These are phyloP conservation scores for Nemapogon koenigi DNA, from an alignment of 2,888 invertebrate species.

Conservation along the genomic window DNA sequence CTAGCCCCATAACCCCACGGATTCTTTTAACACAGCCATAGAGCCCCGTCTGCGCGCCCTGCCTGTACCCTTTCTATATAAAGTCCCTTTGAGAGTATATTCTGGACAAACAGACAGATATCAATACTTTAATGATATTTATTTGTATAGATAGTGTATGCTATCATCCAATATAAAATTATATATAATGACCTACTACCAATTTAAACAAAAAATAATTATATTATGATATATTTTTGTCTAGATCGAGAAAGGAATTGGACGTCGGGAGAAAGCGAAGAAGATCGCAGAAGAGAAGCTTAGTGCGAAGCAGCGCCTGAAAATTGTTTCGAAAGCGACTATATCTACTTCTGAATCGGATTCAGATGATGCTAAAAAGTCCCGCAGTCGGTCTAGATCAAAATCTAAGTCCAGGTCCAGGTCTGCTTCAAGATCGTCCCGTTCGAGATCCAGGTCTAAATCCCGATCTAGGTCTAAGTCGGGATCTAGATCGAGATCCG, in stretches of 20 bases:
- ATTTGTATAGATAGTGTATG: too few species aligned
- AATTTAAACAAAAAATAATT: neutral
- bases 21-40: too few species aligned
- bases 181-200: too few species aligned
- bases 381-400: conserved; percentile 24
- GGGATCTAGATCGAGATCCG: conserved; percentile 30
- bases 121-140: neutral
- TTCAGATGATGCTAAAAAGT: conserved; percentile 59
- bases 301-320: conserved; percentile 82
- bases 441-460: conserved; percentile 28
- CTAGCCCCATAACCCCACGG: too few species aligned
- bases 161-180: too few species aligned
- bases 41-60: too few species aligned
- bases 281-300: conserved; percentile 69
- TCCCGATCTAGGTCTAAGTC: conserved; percentile 47
- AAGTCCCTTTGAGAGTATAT: too few species aligned
- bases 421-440: conserved; percentile 21
- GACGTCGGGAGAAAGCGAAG: conserved; percentile 42
- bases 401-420: conserved; percentile 12
- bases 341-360: conserved; percentile 91
- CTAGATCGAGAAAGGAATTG: conserved; percentile 48
- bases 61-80: too few species aligned
- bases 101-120: too few species aligned
- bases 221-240: neutral
- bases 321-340: conserved; percentile 92